These are phyloP conservation scores for Acrossocheilus wenchowensis DNA, from an alignment of 2,797 vertebrate species.

Conservation along the genomic window DNA sequence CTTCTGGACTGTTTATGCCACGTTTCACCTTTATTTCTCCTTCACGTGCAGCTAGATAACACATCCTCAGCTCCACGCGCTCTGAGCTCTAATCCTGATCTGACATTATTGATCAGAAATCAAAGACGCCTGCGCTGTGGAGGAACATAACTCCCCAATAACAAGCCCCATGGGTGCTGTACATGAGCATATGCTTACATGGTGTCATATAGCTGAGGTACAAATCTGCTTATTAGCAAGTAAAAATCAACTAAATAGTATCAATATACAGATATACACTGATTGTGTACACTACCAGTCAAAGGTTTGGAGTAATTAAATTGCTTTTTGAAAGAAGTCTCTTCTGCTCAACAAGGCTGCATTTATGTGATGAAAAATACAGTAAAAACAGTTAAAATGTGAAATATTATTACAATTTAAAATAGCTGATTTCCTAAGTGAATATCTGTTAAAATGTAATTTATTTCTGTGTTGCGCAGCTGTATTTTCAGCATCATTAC, in stretches of 20 bases:
- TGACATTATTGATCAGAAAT: slow-evolving; percentile 6
- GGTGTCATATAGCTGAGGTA: too few species aligned
- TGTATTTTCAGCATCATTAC: background rate
- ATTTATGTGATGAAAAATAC: background rate
- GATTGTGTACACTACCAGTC: background rate
- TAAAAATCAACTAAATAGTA: background rate
- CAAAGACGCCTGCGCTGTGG: background rate
- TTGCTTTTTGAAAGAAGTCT: background rate
- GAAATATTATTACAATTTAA: background rate
- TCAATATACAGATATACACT: background rate
- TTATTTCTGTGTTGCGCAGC: background rate
- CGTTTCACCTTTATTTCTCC: background rate
- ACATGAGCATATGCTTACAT: background rate
- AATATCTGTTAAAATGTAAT: background rate
- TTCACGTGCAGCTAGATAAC: background rate
- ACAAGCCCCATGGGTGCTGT: background rate
- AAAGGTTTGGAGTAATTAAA: background rate
- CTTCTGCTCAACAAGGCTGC: background rate
- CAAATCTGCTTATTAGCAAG: background rate
- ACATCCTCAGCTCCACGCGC: background rate
- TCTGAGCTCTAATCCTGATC: background rate
- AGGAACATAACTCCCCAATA: too few species aligned
- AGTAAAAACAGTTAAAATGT: background rate
- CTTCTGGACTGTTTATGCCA: background rate
- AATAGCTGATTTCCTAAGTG: background rate